phyloP scores from a whole-genome alignment of 2,888 invertebrate species.

The Noctua fimbriata region DNA sequence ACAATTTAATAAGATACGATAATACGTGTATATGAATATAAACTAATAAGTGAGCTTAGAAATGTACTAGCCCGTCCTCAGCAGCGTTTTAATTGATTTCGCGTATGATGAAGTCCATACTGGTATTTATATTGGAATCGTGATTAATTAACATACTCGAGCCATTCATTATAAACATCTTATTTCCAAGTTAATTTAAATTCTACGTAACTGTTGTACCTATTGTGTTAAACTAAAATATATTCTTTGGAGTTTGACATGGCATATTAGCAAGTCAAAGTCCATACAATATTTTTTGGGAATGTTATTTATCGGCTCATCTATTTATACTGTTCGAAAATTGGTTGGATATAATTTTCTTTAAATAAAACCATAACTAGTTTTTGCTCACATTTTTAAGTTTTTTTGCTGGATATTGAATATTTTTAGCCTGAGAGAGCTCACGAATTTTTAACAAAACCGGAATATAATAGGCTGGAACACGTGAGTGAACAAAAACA shows the following conservation, averaged over 20 bases:
- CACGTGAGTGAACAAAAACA: background rate
- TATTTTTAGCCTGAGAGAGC: background rate
- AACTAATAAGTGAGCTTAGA: slow-evolving; percentile 3
- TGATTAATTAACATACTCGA: slow-evolving; percentile 32
- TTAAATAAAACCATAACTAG: slow-evolving; percentile 1
- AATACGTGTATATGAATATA: background rate
- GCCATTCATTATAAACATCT: background rate
- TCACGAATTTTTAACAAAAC: background rate
- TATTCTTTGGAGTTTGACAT: background rate
- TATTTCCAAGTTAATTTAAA: slow-evolving; percentile 8
- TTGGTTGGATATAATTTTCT: slow-evolving; percentile 9
- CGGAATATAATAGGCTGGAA: slow-evolving; percentile 7
- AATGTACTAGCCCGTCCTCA: slow-evolving; percentile 13
- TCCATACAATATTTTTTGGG: background rate
- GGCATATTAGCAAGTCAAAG: background rate
- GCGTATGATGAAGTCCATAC: background rate
- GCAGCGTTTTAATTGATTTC: slow-evolving; percentile 6
- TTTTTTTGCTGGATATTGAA: slow-evolving; percentile 12
- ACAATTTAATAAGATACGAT: background rate
- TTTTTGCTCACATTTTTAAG: slow-evolving; percentile 1
- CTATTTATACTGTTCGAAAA: slow-evolving; percentile 1
- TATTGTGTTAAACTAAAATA: background rate
- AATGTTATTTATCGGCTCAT: background rate
- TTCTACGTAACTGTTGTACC: background rate
- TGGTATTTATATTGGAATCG: slow-evolving; percentile 30